Evolutionary conservation across 1,140 invertebrate species (phyloP), one percentile per base, ranked within the genome.

Genomic region (Aethina tumida): DNA sequence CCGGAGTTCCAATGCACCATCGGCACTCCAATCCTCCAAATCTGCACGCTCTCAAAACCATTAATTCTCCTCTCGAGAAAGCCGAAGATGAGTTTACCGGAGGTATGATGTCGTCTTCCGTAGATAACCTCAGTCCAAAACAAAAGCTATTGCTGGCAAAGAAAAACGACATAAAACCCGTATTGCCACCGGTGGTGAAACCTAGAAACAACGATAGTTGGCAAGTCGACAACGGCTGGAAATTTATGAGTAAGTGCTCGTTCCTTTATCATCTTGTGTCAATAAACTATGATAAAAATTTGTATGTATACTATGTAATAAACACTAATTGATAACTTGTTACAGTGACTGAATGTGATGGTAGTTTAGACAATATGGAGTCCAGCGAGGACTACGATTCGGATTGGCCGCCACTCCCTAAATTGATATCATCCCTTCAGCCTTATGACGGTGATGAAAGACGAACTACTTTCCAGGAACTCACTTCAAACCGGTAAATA

Each of bases 141-240:
- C 53, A 55, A 34, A 41, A 47, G 13, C 33, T 55, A 1, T 49
- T 66, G 1, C 60, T 64, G 17, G 59, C 59, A 18, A 69, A 67
- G 47, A 69, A 72, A 38, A 71, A 73, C 0, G 69, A 73, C 25
- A 73, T 73, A n/a, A 82, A 82, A 45, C 75, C 79, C 1, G 78
- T 82, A 5, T 72, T 75, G 49, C 79, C 79, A 4, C 80, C 79
- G 0, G 71, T 70, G 40, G 70, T 83, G 35, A 76, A 69, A 51
- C 65, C 69, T 5, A 70, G 69, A 21, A 57, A 66, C 10, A 71
- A 71, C 48, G 75, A 77, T 15, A 79, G 75, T 5, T 89, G 85
- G 84, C 75, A 82, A 34, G 70, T 89, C 18, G 85, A 88, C 63
- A 85, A 81, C 38, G 85, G 83, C 53, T 88, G 85, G 85, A 83